Conservation (phyloP, 2,113 vertebrate species). For the Prolemur simus region DNA sequence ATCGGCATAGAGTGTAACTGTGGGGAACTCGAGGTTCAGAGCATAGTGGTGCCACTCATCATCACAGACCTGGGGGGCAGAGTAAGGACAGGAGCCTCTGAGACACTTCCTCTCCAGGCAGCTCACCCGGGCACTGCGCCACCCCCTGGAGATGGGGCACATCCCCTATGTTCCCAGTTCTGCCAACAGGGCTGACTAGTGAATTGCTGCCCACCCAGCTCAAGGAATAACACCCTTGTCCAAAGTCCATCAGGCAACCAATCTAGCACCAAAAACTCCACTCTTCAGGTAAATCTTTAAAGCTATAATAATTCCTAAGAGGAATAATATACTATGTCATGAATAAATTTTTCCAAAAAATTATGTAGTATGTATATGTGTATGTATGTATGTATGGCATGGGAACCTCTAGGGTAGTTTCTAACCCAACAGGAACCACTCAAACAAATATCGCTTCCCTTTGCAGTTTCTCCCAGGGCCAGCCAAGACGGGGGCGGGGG, state of each 20-base stretch:
- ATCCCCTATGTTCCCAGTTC: background rate
- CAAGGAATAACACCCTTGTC: background rate
- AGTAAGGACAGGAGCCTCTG: background rate
- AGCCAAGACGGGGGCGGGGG: background rate
- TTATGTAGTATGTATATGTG: too few species aligned
- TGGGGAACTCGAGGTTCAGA: constrained; percentile 96
- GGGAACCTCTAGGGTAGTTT: background rate
- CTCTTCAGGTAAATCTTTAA: background rate
- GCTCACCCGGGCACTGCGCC: background rate
- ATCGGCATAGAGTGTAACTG: constrained; percentile 94
- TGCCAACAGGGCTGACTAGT: background rate
- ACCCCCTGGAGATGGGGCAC: background rate
- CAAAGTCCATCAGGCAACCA: background rate
- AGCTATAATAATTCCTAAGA: background rate
- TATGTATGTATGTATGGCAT: background rate
- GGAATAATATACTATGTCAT: background rate
- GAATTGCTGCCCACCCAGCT: background rate
- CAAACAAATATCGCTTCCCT: background rate
- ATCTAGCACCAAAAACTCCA: background rate
- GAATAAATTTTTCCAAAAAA: background rate
- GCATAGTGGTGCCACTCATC: constrained; percentile 98
- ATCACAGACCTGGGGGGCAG: constrained; percentile 90
- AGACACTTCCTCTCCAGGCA: background rate
- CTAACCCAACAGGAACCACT: background rate
- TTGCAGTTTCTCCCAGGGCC: background rate